A percentile compares a stretch with the other conserved stretches of the same genome.
These are phyloP conservation scores for Callithrix jacchus DNA, from an alignment of 2,113 vertebrate genomes.

Conservation along the genomic window DNA sequence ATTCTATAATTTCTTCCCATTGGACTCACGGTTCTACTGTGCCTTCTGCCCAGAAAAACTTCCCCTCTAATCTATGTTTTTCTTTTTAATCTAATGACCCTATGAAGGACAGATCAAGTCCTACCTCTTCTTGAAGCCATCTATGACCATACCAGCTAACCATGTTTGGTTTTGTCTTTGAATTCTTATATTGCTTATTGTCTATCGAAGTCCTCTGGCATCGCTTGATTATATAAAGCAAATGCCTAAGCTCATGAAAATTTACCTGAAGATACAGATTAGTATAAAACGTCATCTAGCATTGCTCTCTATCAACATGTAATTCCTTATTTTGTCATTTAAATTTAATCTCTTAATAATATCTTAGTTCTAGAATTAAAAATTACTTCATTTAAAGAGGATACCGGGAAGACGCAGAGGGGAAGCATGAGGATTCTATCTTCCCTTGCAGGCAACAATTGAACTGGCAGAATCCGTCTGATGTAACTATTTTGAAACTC, in stretches of 20 bases:
- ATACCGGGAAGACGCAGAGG: neutral
- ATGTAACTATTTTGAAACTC: neutral
- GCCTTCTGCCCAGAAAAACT: neutral
- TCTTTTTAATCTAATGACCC: neutral
- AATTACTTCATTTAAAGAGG: neutral
- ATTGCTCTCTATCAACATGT: neutral
- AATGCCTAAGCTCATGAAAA: neutral
- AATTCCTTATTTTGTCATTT: neutral
- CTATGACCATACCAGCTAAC: neutral
- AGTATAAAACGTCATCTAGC: neutral
- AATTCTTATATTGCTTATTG: neutral
- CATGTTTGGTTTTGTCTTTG: neutral
- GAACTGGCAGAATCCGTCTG: neutral
- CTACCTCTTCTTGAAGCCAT: neutral
- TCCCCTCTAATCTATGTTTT: neutral
- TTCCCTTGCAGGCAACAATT: neutral
- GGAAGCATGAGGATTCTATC: neutral
- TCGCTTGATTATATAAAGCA: neutral
- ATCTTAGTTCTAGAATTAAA: neutral
- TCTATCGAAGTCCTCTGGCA: neutral
- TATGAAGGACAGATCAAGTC: neutral
- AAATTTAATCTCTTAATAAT: neutral
- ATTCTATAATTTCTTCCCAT: neutral
- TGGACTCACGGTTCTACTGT: neutral
- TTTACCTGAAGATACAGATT: neutral